Evolutionary conservation across 2,888 invertebrate genomes (phyloP).

Genomic region (Pollenia griseotomentosa): DNA sequence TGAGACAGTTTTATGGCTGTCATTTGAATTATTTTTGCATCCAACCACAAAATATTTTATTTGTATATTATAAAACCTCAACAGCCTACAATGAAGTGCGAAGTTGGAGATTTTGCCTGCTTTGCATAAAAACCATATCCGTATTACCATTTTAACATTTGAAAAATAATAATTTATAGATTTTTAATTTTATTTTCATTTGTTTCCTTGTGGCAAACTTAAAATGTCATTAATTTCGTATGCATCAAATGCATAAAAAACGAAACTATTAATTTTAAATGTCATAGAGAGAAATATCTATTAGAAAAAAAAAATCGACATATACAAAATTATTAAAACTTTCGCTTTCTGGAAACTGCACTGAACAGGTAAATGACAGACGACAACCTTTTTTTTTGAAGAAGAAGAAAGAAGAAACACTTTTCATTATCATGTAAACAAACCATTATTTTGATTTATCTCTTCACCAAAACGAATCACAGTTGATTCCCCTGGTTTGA

Average conservation of each 20-base stretch:
- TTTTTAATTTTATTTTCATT: slow-evolving; percentile 35
- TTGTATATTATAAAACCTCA: slow-evolving; percentile 19
- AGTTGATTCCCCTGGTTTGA: slow-evolving; percentile 22
- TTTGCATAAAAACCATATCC: slow-evolving; percentile 19
- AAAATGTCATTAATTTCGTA: slow-evolving; percentile 46
- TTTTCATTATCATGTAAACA: slow-evolving; percentile 3
- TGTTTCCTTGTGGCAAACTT: slow-evolving; percentile 52
- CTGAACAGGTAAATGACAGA: neutral
- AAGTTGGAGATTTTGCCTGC: slow-evolving; percentile 1
- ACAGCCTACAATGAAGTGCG: slow-evolving; percentile 29
- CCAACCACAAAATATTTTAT: slow-evolving; percentile 7
- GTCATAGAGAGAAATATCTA: slow-evolving; percentile 3
- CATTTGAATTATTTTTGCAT: slow-evolving; percentile 24
- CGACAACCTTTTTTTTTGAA: neutral
- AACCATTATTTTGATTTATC: neutral
- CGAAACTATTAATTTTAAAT: slow-evolving; percentile 45
- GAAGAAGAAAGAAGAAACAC: neutral
- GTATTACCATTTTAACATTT: slow-evolving; percentile 38
- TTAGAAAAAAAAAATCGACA: slow-evolving; percentile 10
- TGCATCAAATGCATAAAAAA: slow-evolving; percentile 39
- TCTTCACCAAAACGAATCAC: slow-evolving; percentile 21
- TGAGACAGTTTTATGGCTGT: slow-evolving; percentile 7
- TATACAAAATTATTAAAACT: slow-evolving; percentile 49
- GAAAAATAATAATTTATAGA: slow-evolving; percentile 49
- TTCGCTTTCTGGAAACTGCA: slow-evolving; percentile 51